A percentile compares a stretch with the other conserved stretches of the same genome.
Conservation (phyloP, 2,888 invertebrate genomes). For the Abrostola triplasia region DNA sequence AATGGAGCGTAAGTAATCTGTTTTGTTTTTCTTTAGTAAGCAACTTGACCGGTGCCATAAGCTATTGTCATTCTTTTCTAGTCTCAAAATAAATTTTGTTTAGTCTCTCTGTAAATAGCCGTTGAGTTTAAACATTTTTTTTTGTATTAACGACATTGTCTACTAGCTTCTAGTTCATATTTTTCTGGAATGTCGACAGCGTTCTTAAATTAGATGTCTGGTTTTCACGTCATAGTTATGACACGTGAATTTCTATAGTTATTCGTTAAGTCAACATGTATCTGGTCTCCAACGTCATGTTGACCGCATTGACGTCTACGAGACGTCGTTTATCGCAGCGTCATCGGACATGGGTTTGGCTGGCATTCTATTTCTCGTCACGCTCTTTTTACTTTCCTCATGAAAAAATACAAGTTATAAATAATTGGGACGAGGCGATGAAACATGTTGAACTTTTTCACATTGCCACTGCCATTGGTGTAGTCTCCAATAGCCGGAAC, state of each 20-base stretch:
- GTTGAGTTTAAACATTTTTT: background rate
- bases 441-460: background rate
- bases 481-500: no score
- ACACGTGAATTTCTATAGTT: slow-evolving; percentile 48
- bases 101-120: background rate
- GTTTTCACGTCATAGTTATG: slow-evolving; percentile 52
- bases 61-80: slow-evolving; percentile 20
- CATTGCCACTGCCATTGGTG: no score
- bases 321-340: slow-evolving; percentile 60
- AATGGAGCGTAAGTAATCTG: slow-evolving; percentile 42
- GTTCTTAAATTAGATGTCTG: slow-evolving; percentile 48
- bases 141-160: background rate
- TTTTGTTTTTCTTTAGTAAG: slow-evolving; percentile 31
- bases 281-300: slow-evolving; percentile 59
- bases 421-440: background rate
- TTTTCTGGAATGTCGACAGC: slow-evolving; percentile 35
- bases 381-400: slow-evolving; percentile 17
- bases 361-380: slow-evolving; percentile 41
- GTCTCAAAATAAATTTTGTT: slow-evolving; percentile 14
- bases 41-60: slow-evolving; percentile 48
- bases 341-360: slow-evolving; percentile 54
- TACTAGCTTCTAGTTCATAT: slow-evolving; percentile 7
- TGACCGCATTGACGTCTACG: slow-evolving; percentile 62
- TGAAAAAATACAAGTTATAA: slow-evolving; percentile 1
- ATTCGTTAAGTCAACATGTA: slow-evolving; percentile 48